These are phyloP conservation scores for Entomyzon cyanotis DNA, from an alignment of 2,113 vertebrate genomes.

Conservation along the genomic window DNA sequence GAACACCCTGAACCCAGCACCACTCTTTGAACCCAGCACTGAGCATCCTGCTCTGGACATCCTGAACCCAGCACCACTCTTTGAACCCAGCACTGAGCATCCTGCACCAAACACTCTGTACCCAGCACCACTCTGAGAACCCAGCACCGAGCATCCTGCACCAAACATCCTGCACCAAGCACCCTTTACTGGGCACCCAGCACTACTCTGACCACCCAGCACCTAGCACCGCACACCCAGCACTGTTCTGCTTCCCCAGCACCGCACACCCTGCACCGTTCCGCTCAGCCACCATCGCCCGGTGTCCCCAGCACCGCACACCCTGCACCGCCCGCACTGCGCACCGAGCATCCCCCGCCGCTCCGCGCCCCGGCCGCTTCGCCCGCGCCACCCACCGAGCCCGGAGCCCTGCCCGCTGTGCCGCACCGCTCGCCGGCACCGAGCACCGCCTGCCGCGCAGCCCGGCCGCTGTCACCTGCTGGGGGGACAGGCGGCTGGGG, in stretches of 20 bases:
- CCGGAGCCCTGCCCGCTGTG: no score
- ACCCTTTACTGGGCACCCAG: no score
- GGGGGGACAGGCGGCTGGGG: no score
- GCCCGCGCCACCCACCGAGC: neutral
- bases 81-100: no score
- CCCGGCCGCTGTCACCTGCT: no score
- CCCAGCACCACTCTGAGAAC: no score
- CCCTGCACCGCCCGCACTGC: neutral
- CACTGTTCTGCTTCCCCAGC: rapidly evolving
- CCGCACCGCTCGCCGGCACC: no score
- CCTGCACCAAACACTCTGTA: neutral
- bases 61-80: neutral
- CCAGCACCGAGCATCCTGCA: neutral
- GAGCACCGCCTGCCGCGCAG: no score
- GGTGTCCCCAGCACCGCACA: no score
- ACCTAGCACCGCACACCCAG: neutral
- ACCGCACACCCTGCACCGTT: neutral
- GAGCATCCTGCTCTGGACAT: neutral
- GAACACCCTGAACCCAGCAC: neutral
- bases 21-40: neutral
- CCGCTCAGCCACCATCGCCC: neutral
- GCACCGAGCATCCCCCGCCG: neutral
- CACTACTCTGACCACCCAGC: no score
- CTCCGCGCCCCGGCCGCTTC: neutral
- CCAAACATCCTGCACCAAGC: neutral